Percentiles rank a stretch among this genome's conserved stretches.
Conservation (phyloP, 2,797 vertebrate genomes). For the Pipistrellus pygmaeus region DNA sequence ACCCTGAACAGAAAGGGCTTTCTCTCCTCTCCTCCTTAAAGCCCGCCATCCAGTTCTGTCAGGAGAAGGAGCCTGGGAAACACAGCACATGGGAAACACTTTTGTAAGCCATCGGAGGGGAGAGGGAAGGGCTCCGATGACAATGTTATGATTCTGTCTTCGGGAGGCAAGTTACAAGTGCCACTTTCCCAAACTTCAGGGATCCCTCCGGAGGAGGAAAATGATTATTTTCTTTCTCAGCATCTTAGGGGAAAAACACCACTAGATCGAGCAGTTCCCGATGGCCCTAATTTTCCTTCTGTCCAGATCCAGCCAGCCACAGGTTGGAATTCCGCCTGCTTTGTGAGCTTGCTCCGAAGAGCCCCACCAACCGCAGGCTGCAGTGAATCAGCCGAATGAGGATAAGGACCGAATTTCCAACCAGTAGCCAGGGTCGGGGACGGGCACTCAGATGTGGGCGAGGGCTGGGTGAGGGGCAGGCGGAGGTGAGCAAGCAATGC, state of each 20-base stretch:
- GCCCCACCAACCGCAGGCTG: not conserved
- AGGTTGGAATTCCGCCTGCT: slow-evolving; percentile 23
- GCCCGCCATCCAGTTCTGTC: slow-evolving; percentile 69
- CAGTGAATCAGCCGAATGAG: slow-evolving; percentile 23
- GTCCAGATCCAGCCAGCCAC: not conserved
- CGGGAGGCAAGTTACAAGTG: slow-evolving; percentile 15
- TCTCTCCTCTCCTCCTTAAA: slow-evolving; percentile 82
- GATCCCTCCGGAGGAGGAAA: slow-evolving; percentile 78
- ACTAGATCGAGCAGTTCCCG: not conserved
- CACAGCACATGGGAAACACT: slow-evolving; percentile 58
- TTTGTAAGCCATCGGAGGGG: slow-evolving; percentile 77
- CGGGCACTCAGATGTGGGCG: not conserved
- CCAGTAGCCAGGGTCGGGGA: not conserved
- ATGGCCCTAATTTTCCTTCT: slow-evolving; percentile 27
- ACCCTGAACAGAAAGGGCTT: slow-evolving; percentile 84
- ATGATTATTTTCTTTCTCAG: slow-evolving; percentile 74
- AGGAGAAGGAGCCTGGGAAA: slow-evolving; percentile 81
- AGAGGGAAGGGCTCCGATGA: slow-evolving; percentile 72
- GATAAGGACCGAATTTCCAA: slow-evolving; percentile 33
- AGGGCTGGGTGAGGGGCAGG: not conserved
- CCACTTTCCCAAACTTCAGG: slow-evolving; percentile 72
- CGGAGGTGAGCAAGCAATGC: rapidly evolving
- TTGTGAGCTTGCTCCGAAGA: slow-evolving; percentile 45
- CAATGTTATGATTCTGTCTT: slow-evolving; percentile 75
- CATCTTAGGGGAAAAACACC: slow-evolving; percentile 75